Evolutionary conservation across 2,888 invertebrate genomes (phyloP).

Genomic region (Pediacus dermestoides): DNA sequence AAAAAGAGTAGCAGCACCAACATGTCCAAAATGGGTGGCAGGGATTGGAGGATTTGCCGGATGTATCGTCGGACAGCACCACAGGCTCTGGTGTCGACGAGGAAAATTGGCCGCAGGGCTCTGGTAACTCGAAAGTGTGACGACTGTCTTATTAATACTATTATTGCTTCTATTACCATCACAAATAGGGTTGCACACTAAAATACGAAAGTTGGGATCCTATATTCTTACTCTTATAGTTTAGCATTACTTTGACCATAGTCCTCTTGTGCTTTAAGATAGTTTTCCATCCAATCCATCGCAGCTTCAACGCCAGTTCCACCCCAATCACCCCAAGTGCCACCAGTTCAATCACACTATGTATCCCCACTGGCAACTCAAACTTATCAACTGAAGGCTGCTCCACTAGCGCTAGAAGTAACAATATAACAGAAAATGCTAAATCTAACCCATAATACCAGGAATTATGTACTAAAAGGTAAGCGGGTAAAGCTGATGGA

Average conservation of each 20-base stretch:
- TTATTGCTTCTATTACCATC: slow-evolving; percentile 79
- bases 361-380: slow-evolving; percentile 72
- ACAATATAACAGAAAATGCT: slow-evolving; percentile 68
- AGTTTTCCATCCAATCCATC: slow-evolving; percentile 84
- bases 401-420: slow-evolving; percentile 75
- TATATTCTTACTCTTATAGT: background rate
- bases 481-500: slow-evolving; percentile 79
- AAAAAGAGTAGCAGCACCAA: slow-evolving; percentile 78
- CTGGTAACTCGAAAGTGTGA: slow-evolving; percentile 85
- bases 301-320: slow-evolving; percentile 73
- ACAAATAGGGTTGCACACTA: slow-evolving; percentile 72
- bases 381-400: slow-evolving; percentile 74
- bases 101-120: slow-evolving; percentile 81
- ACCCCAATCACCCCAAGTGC: slow-evolving; percentile 72
- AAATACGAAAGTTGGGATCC: slow-evolving; percentile 30
- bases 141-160: slow-evolving; percentile 74
- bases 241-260: slow-evolving; percentile 69
- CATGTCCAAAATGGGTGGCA: slow-evolving; percentile 88
- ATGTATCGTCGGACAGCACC: slow-evolving; percentile 74
- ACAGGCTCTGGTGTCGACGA: slow-evolving; percentile 81
- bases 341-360: slow-evolving; percentile 76
- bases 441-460: slow-evolving; percentile 84
- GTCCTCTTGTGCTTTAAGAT: slow-evolving; percentile 81
- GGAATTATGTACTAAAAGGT: slow-evolving; percentile 80
- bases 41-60: slow-evolving; percentile 75